Conservation (phyloP, 1,140 invertebrate genomes). For the Danaus plexippus region DNA sequence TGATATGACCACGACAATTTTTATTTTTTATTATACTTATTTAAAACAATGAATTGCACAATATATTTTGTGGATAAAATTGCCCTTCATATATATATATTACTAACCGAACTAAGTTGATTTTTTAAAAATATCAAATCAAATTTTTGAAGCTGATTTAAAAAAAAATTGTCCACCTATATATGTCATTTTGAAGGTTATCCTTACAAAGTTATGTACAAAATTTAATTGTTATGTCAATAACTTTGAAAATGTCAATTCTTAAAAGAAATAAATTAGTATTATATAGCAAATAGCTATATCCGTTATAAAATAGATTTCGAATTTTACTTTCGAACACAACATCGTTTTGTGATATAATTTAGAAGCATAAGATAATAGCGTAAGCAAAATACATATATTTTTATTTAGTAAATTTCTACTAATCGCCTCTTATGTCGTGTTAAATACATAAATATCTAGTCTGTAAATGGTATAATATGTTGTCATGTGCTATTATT, state of each 20-base stretch:
- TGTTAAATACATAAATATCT: conserved; percentile 21
- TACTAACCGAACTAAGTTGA: no score
- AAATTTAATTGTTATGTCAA: background rate
- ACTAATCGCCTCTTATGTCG: conserved; percentile 15
- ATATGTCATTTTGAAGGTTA: background rate
- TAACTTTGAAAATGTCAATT: background rate
- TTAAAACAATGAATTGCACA: no score
- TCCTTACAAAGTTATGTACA: background rate
- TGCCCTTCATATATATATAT: no score
- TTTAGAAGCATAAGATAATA: conserved; percentile 20
- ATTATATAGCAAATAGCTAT: conserved; percentile 2
- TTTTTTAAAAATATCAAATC: no score
- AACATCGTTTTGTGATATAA: conserved; percentile 27
- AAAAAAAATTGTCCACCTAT: no score
- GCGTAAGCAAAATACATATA: conserved; percentile 20
- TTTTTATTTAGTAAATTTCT: conserved; percentile 17
- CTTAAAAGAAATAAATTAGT: conserved; percentile 1
- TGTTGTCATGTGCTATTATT: conserved; percentile 28
- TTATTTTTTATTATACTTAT: no score
- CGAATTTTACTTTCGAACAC: conserved; percentile 14
- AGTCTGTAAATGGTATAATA: conserved; percentile 26
- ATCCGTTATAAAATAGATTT: conserved; percentile 6
- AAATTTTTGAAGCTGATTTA: no score
- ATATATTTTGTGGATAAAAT: no score
- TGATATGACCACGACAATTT: no score